Evolutionary conservation across 2,888 invertebrate species (phyloP), one percentile per base, ranked within the genome.

Genomic region (Autographa gamma): DNA sequence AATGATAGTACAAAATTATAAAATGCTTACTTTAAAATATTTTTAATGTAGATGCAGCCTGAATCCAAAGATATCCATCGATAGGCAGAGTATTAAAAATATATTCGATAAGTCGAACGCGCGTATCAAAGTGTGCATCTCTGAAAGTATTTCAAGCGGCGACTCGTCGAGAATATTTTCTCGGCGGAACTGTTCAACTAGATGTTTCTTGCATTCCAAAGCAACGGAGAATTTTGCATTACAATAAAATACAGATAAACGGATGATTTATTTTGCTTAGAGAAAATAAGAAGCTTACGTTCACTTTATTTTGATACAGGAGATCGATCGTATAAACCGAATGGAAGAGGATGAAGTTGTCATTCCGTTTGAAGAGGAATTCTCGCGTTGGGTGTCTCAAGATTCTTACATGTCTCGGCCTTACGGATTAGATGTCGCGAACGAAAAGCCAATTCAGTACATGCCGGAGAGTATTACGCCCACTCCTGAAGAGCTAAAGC

Each of bases 251-350:
- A 56, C 54, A 56, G 19, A 56, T 13, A 56, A 56, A 8, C 16
- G 13, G 13, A 25, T 2, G 54, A 56, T 56, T 25, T 25, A 56
- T 56, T 56, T 56, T 56, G 4, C 7, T 48, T n/a, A n/a, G 7
- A 48, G 48, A 16, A 16, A 48, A 4, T n/a, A 48, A n/a, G 16
- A n/a, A 18, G 18, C 43, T 48, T 43, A 59, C 31, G 19, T 52
- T 1, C 19, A 11, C 31, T 63, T 65, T 66, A 56, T 73, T 68
- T 73, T 58, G 41, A 56, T 66, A 52, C 85, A 92, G 92, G 92
- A 91, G 86, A 91, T 92, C 60, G 86, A 91, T 8, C 89, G 87
- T n/a, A 85, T 92, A 31, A 89, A 82, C 66, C 83, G 83, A 58
- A 88, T 92, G 89, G 83, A 87, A 7, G 83, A 86, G 14, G 85